These are phyloP conservation scores for Pomacea canaliculata DNA, from an alignment of 2,888 invertebrate species.

Conservation along the genomic window DNA sequence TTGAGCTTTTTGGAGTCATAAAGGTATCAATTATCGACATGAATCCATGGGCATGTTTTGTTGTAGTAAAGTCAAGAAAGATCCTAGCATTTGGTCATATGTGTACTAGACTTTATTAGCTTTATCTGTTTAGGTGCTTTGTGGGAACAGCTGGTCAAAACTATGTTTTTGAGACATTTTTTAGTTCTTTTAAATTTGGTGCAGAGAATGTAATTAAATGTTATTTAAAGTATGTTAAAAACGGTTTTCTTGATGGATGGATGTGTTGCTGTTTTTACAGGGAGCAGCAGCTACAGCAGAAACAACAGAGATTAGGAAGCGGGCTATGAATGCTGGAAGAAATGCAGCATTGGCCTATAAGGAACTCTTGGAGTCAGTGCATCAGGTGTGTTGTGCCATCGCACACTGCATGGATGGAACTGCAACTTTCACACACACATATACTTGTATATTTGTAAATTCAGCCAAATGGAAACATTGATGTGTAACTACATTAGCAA, in stretches of 20 bases:
- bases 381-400: conserved; percentile 45
- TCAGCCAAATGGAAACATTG: not conserved
- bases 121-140: too few species aligned
- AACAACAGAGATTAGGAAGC: conserved; percentile 80
- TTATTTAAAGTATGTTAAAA: too few species aligned
- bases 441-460: not conserved
- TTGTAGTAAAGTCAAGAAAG: too few species aligned
- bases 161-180: too few species aligned
- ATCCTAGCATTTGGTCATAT: too few species aligned
- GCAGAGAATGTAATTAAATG: too few species aligned
- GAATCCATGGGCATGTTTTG: too few species aligned
- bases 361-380: conserved; percentile 80
- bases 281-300: conserved; percentile 81
- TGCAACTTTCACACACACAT: not conserved
- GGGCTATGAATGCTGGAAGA: conserved; percentile 85
- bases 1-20: conserved; percentile 90
- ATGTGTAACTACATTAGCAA: not conserved
- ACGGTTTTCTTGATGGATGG: too few species aligned
- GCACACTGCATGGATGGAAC: too few species aligned
- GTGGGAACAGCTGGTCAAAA: too few species aligned
- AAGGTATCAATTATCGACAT: conserved; percentile 74
- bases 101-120: too few species aligned
- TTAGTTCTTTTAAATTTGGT: too few species aligned
- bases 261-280: conserved; percentile 46
- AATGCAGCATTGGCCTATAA: conserved; percentile 89